These are phyloP conservation scores for Campylomormyrus numenius DNA, from an alignment of 2,113 vertebrate species.

Conservation along the genomic window DNA sequence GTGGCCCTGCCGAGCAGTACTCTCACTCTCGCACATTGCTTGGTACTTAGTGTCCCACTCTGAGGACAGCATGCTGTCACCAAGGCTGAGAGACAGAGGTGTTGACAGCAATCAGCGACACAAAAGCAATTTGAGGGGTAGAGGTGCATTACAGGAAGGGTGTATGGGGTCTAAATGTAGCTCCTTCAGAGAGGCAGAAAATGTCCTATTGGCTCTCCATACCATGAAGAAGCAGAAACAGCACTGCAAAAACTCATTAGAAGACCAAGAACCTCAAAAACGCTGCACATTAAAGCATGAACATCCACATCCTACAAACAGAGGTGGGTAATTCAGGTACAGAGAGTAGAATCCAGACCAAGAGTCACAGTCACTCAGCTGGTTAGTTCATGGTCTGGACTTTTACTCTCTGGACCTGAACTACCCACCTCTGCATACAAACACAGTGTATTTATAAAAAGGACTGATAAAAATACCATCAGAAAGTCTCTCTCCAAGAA, in stretches of 20 bases:
- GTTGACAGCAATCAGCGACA: not conserved
- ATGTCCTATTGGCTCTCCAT: not conserved
- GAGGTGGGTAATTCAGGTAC: not conserved
- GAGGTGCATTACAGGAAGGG: not conserved
- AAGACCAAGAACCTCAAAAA: not conserved
- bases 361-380: not conserved
- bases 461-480: not conserved
- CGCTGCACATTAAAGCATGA: not conserved
- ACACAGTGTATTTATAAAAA: not conserved
- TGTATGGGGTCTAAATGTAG: not conserved
- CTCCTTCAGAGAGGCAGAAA: not conserved
- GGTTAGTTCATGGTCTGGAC: not conserved
- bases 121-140: not conserved
- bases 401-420: not conserved
- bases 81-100: slow-evolving; percentile 50
- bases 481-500: not conserved
- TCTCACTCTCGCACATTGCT: slow-evolving; percentile 75
- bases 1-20: slow-evolving; percentile 68
- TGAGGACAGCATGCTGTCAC: slow-evolving; percentile 72
- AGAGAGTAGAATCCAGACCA: not conserved
- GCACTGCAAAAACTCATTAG: not conserved
- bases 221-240: not conserved
- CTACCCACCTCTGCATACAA: not conserved
- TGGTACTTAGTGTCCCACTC: slow-evolving; percentile 87
- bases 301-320: not conserved